Percentiles rank a stretch among this genome's conserved stretches.
Conservation (phyloP, 1,140 invertebrate genomes). For the Ruditapes philippinarum region DNA sequence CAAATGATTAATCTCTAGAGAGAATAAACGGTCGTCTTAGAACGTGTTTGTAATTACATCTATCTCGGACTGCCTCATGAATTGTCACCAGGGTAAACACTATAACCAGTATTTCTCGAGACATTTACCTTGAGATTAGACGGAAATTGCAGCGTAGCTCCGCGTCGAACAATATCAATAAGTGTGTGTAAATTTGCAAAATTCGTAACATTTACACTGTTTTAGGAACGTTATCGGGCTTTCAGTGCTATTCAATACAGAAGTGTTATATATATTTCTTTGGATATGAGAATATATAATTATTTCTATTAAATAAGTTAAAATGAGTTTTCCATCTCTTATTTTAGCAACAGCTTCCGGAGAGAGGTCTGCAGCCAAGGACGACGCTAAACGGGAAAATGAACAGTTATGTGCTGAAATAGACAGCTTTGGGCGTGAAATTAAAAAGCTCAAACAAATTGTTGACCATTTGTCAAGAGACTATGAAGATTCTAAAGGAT, state of each 20-base stretch:
- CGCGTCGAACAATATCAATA: not conserved
- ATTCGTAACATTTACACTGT: too few relatives aligned
- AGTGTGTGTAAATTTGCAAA: not conserved
- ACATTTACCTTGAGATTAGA: not conserved
- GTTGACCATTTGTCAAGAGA: conserved; percentile 81
- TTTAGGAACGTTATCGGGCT: too few relatives aligned
- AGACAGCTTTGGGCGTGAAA: conserved; percentile 74
- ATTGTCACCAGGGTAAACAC: not conserved
- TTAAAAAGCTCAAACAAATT: conserved; percentile 79
- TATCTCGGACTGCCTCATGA: not conserved
- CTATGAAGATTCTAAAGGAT: conserved; percentile 83
- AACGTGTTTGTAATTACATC: not conserved
- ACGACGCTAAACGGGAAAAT: conserved; percentile 75
- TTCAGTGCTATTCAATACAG: too few relatives aligned
- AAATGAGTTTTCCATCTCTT: conserved; percentile 72
- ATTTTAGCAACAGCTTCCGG: conserved; percentile 68
- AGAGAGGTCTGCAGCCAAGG: conserved; percentile 65
- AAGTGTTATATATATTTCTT: too few relatives aligned
- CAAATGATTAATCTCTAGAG: not conserved
- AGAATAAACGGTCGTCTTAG: not conserved
- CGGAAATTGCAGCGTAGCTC: too few relatives aligned
- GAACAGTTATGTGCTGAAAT: conserved; percentile 77
- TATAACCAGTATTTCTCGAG: not conserved
- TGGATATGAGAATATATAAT: too few relatives aligned
- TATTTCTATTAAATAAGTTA: too few relatives aligned